Evolutionary conservation across 1,140 invertebrate species (phyloP).

Genomic region (Hyposmocoma kahamanoa): DNA sequence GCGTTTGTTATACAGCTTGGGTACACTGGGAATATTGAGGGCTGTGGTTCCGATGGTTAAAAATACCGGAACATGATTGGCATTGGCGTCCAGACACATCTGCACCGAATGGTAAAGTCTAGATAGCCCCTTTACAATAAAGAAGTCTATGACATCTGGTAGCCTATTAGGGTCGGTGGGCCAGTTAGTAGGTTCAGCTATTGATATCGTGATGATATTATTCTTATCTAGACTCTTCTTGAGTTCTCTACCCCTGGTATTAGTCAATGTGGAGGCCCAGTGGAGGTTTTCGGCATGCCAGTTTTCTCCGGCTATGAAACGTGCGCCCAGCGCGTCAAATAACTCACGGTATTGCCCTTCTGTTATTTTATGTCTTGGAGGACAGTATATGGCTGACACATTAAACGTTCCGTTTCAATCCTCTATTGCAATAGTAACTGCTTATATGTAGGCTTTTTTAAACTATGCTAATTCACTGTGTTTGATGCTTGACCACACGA

Average conservation of each 20-base stretch:
- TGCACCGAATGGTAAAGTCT: neutral
- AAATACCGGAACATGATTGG: neutral
- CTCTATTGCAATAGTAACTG: neutral
- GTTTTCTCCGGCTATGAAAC: neutral
- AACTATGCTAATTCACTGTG: neutral
- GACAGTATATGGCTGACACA: neutral
- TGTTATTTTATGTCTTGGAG: slow-evolving; percentile 1
- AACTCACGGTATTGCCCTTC: neutral
- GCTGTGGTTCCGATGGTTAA: neutral
- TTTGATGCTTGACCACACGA: neutral
- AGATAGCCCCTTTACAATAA: neutral
- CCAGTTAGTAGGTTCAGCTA: neutral
- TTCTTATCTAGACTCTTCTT: neutral
- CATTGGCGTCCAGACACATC: neutral
- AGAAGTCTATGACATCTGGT: neutral
- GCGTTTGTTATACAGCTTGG: neutral
- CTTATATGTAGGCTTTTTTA: neutral
- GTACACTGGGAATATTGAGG: too few relatives aligned
- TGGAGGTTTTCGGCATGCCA: neutral
- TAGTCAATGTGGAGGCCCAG: neutral
- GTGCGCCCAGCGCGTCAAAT: neutral
- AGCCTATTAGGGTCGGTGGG: neutral
- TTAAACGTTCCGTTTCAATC: neutral
- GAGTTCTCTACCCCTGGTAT: neutral
- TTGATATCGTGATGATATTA: neutral